Base-by-base conservation (phyloP, 2,888 invertebrate genomes). In the Limnephilus lunatus region DNA sequence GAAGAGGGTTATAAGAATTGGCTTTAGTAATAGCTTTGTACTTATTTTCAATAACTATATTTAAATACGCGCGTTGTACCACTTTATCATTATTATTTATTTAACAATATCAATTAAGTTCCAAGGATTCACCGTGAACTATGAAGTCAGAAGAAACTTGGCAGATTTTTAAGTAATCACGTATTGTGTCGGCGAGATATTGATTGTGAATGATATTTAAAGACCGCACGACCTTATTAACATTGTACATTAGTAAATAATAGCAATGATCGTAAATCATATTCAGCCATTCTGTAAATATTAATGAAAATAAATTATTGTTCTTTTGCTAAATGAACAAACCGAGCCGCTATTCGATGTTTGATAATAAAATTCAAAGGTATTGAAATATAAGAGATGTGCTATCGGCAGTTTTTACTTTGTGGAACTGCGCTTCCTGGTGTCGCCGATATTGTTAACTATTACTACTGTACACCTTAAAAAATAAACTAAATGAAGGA, bases 101-200 rank as follows among this genome's bases (percentile, higher is more conserved):
- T 83, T 83, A 83, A 83, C 31, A 83, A 83, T 83, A 83, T 32
- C 83, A 32, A 35, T 68, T 68, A 68, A 25, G 9, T 68, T 68
- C 68, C 68, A 68, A 68, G 68, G 68, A 68, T 68, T 25, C 68
- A 68, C 68, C 68, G 68, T 68, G 68, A 68, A 68, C 68, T 68
- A 68, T 68, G 68, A 68, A 68, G 68, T 68, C 68, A 68, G 68
- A 9, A 68, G 68, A 5, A 19, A 68, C 25, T 68, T 68, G 25
- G 68, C 7, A 9, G 9, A 68, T 68, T 68, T 68, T 68, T n/a
- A 68, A 68, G 68, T 68, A 68, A 68, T 68, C 68, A 68, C 68
- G 68, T 68, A 68, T 68, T 68, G 68, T 68, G 68, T 68, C 9
- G 25, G 68, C 25, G 25, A 68, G 68, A n/a, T 68, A 68, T 68